phyloP scores from a whole-genome alignment of 2,797 vertebrate species.

The Falco naumanni region DNA sequence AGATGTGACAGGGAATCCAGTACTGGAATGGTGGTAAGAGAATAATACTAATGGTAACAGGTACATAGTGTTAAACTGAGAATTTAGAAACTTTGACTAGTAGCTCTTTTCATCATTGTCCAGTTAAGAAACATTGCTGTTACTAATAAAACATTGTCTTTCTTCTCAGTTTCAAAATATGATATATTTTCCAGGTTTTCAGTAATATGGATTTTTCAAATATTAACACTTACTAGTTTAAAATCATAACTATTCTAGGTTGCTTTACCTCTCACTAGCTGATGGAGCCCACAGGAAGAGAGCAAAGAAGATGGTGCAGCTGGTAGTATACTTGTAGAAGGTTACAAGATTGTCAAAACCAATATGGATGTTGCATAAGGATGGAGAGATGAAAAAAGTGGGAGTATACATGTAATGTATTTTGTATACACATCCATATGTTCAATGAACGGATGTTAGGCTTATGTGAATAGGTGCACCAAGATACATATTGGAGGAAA shows the following conservation, averaged over 20 bases:
- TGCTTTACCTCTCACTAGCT: background rate
- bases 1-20: background rate
- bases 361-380: background rate
- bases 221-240: background rate
- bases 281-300: background rate
- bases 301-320: background rate
- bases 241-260: background rate
- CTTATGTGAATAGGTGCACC: fast-evolving
- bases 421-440: background rate
- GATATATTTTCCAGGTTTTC: background rate
- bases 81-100: background rate
- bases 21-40: background rate
- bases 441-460: background rate
- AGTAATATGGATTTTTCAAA: background rate
- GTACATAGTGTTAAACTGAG: background rate
- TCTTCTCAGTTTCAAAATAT: background rate
- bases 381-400: background rate
- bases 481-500: background rate
- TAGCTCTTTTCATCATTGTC: background rate
- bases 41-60: background rate
- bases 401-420: background rate
- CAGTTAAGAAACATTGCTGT: background rate
- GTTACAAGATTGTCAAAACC: background rate
- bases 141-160: background rate
- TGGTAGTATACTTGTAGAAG: background rate